Base-by-base conservation (phyloP, 2,888 invertebrate genomes). In the Amphipoea lucens region DNA sequence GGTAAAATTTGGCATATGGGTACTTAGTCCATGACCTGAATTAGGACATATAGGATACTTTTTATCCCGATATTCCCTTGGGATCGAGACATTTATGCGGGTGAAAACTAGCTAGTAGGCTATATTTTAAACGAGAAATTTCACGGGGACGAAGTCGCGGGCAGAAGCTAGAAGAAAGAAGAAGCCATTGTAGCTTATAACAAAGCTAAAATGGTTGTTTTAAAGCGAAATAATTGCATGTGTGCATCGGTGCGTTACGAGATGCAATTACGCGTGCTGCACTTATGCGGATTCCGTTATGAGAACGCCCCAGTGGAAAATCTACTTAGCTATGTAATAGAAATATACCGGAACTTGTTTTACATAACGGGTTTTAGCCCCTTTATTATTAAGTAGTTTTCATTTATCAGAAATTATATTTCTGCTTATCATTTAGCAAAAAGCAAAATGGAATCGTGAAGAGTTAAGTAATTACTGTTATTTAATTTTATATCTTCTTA, bases 241-340 rank as follows among this genome's bases (percentile, higher is more conserved):
- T 85, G 85, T 82, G 90, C 91, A 90, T 81, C 87, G 89, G 88
- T 87, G 91, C 92, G 88, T 87, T 85, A 82, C 90, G 88, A 92
- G 90, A 91, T 91, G 90, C 90, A 92, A 94, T 92, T 92, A 94
- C 90, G 87, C 84, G 87, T 79, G 76, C 74, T 81, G 90, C 93
- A 94, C 91, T 94, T 93, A 90, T 88, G 84, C 75, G 92, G 92
- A 90, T 93, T 93, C 94, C 91, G 92, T 93, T 92, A 92, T 86
- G 87, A 87, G 87, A 81, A 78, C 78, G 78, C 75, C 69, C 45
- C 80, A 71, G 60, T 83, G 65, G 75, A 75, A 87, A 77, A 85
- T 79, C 78, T 79, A 86, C 86, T 86, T 84, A 82, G 70, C 82
- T 78, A 74, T 88, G 85, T 85, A 84, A 85, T 81, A 82, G 78